phyloP scores from a whole-genome alignment of 1,140 invertebrate species.

The Drosophila ambigua region DNA sequence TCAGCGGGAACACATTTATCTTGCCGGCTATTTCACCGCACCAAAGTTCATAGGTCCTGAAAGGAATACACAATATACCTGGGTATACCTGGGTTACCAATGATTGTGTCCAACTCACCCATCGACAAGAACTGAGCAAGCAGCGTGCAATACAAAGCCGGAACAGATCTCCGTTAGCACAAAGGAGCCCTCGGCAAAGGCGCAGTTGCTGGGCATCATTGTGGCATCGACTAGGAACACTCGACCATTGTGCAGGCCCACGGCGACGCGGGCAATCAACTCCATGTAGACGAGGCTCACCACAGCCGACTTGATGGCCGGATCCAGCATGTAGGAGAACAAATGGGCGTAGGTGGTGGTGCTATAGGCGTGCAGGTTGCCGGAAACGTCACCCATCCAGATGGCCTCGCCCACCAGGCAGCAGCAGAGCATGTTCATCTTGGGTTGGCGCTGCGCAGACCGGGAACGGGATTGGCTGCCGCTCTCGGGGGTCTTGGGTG shows the following conservation, averaged over 20 bases:
- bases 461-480: slow-evolving; percentile 47
- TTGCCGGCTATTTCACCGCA: slow-evolving; percentile 90
- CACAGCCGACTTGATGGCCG: slow-evolving; percentile 85
- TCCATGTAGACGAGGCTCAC: slow-evolving; percentile 88
- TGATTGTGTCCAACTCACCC: slow-evolving; percentile 70
- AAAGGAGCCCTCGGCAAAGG: slow-evolving; percentile 88
- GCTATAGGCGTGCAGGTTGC: slow-evolving; percentile 91
- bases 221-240: slow-evolving; percentile 89
- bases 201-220: slow-evolving; percentile 86
- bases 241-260: slow-evolving; percentile 89
- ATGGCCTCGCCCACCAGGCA: slow-evolving; percentile 88
- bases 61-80: slow-evolving; percentile 1
- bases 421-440: slow-evolving; percentile 78
- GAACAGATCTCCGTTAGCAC: slow-evolving; percentile 91
- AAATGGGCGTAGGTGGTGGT: slow-evolving; percentile 85
- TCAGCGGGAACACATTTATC: slow-evolving; percentile 88
- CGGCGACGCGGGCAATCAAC: slow-evolving; percentile 88
- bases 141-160: slow-evolving; percentile 86
- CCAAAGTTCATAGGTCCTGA: slow-evolving; percentile 88
- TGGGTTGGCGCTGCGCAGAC: slow-evolving; percentile 64
- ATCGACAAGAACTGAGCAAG: slow-evolving; percentile 85
- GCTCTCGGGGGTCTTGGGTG: slow-evolving; percentile 61
- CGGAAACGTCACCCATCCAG: slow-evolving; percentile 94
- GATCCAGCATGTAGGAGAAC: slow-evolving; percentile 86
- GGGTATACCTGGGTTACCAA: no score